Conservation (phyloP, 2,797 vertebrate species). For the Paguma larvata region DNA sequence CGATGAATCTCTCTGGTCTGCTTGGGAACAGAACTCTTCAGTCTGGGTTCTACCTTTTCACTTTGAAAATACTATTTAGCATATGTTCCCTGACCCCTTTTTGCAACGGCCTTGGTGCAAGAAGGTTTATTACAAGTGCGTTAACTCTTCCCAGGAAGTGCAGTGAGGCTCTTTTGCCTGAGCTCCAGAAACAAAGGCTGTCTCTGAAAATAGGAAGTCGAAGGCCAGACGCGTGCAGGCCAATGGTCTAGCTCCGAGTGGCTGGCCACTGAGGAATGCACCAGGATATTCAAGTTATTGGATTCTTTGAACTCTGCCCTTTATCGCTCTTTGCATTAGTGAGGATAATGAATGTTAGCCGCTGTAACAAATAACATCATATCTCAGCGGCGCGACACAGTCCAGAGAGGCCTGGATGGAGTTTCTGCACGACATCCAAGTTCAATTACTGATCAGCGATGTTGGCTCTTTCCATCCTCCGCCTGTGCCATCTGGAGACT, state of each 20-base stretch:
- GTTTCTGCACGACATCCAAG: neutral
- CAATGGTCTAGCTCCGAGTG: neutral
- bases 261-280: neutral
- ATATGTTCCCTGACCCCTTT: neutral
- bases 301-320: neutral
- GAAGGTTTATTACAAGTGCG: too few species aligned
- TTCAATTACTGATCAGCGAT: neutral
- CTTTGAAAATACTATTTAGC: neutral
- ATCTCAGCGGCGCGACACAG: neutral
- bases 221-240: neutral
- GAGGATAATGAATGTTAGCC: neutral
- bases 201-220: neutral
- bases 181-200: neutral
- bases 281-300: neutral
- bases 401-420: neutral
- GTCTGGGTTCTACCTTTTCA: neutral
- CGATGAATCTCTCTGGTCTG: neutral
- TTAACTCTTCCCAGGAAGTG: neutral
- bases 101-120: neutral
- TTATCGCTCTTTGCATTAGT: neutral
- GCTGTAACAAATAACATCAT: neutral
- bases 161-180: neutral
- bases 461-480: conserved; percentile 5
- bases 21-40: neutral
- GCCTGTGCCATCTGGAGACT: conserved; percentile 3